Conservation (phyloP, 2,797 vertebrate genomes). For the Onychomys arenicola region DNA sequence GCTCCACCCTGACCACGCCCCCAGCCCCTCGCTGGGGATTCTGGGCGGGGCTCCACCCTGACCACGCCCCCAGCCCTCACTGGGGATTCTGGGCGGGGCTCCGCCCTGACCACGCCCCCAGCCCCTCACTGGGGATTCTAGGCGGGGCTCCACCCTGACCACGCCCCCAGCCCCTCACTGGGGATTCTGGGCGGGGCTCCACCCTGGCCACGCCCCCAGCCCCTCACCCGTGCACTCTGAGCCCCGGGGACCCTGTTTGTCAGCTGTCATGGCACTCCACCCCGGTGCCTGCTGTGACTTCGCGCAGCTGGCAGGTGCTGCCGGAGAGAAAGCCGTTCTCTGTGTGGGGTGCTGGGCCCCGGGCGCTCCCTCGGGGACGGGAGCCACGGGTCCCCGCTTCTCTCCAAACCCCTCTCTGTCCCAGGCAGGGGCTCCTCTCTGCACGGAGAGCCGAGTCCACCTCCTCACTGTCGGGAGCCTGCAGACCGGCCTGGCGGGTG, state of each 20-base stretch:
- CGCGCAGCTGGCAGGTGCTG: not conserved
- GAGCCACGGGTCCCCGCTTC: not conserved
- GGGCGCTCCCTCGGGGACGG: no score
- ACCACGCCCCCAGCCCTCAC: not conserved
- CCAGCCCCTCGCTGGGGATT: not conserved
- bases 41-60: no score
- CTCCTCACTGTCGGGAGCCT: constrained; percentile 68
- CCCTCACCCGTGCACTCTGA: not conserved
- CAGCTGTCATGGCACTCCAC: no score
- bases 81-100: not conserved
- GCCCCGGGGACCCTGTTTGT: accelerated
- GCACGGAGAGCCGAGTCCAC: not conserved
- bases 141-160: not conserved
- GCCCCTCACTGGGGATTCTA: not conserved
- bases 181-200: not conserved
- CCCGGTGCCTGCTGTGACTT: not conserved
- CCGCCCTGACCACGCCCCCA: not conserved
- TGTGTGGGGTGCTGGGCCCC: no score
- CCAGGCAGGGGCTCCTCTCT: not conserved
- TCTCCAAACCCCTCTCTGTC: constrained; percentile 8
- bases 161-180: not conserved
- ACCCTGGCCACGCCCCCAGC: not conserved
- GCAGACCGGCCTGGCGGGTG: not conserved
- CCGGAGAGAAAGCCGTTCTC: not conserved
- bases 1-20: not conserved